Evolutionary conservation across 2,888 invertebrate genomes (phyloP).

Genomic region (Cantharis rustica): DNA sequence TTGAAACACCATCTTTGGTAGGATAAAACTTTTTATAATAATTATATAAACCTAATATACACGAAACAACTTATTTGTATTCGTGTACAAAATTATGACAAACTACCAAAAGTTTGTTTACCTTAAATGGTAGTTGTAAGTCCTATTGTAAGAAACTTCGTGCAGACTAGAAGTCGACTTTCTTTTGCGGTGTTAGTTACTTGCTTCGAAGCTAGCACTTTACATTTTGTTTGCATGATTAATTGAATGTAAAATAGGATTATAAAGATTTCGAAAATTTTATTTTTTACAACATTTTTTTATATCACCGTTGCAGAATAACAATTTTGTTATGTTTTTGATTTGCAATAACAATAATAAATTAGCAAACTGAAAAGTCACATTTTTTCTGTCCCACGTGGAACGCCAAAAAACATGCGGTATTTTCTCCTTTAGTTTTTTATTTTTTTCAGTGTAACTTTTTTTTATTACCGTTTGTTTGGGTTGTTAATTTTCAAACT

Average conservation of each 20-base stretch:
- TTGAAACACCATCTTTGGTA: background rate
- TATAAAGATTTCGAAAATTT: background rate
- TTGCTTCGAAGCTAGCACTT: conserved; percentile 12
- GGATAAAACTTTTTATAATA: background rate
- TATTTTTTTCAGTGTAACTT: too few species aligned
- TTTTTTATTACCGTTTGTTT: too few species aligned
- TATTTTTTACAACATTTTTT: background rate
- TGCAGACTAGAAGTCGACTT: conserved; percentile 20
- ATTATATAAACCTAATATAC: background rate
- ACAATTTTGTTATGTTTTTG: background rate
- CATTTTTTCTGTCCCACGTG: too few species aligned
- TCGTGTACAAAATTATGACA: conserved; percentile 13
- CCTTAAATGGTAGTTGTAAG: conserved; percentile 23
- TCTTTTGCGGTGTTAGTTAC: conserved; percentile 29
- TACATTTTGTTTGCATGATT: background rate
- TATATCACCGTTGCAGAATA: background rate
- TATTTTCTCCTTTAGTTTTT: too few species aligned
- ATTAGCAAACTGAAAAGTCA: too few species aligned
- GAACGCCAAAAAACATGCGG: too few species aligned
- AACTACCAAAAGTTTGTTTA: conserved; percentile 13
- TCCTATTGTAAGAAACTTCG: conserved; percentile 27
- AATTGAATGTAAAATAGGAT: background rate
- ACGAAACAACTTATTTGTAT: conserved; percentile 5
- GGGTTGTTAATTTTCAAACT: too few species aligned
- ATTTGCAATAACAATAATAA: too few species aligned